These are phyloP conservation scores for Tragopan temminckii DNA, from an alignment of 2,797 vertebrate species.

Conservation along the genomic window DNA sequence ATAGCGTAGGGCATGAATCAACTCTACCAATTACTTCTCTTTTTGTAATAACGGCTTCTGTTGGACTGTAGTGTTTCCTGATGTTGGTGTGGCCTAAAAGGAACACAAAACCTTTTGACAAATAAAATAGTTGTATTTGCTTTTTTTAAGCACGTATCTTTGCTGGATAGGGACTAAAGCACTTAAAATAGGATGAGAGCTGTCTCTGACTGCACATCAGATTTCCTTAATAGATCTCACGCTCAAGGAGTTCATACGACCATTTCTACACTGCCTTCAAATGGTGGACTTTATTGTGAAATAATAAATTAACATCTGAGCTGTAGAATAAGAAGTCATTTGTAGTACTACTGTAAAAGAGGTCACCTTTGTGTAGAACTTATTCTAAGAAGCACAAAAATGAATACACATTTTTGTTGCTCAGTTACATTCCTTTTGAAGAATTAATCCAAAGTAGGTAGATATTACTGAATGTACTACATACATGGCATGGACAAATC, in stretches of 20 bases:
- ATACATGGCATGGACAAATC: neutral
- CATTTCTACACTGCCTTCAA: neutral
- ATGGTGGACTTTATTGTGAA: neutral
- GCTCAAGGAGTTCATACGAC: neutral
- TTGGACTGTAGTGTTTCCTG: neutral
- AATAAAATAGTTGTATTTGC: neutral
- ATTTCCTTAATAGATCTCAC: neutral
- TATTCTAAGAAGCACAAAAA: neutral
- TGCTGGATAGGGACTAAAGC: neutral
- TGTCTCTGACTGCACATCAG: neutral
- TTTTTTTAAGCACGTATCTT: neutral
- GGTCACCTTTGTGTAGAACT: neutral
- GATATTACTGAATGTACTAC: neutral
- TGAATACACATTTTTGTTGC: neutral
- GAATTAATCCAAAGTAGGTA: neutral
- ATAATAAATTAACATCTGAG: neutral
- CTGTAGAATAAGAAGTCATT: neutral
- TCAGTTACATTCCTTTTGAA: neutral
- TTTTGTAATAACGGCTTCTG: neutral
- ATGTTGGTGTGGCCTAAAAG: neutral
- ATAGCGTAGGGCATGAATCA: neutral
- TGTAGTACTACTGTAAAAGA: neutral
- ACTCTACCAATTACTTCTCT: neutral
- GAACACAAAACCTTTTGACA: neutral
- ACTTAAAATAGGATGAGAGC: neutral